phyloP scores from a whole-genome alignment of 2,797 vertebrate species.

The Melopsittacus undulatus region DNA sequence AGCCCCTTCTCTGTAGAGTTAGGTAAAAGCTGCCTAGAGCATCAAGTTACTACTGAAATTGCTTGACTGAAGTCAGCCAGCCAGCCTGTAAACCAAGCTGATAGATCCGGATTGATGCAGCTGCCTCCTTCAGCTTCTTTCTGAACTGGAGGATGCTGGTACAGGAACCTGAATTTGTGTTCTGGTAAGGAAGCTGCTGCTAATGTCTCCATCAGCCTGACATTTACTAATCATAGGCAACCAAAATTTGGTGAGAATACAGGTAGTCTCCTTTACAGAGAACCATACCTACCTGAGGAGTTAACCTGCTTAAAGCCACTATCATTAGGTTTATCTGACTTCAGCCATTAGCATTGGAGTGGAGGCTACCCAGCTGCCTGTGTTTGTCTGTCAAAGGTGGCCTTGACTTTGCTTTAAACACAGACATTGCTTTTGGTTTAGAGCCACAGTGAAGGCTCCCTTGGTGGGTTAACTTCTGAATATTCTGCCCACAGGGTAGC shows the following conservation, averaged over 20 bases:
- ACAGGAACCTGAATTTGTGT: neutral
- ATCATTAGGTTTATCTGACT: neutral
- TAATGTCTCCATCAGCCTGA: neutral
- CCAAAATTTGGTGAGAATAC: neutral
- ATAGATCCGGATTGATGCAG: neutral
- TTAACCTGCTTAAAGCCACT: neutral
- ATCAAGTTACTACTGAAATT: neutral
- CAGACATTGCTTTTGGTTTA: neutral
- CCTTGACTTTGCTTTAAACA: neutral
- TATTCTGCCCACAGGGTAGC: neutral
- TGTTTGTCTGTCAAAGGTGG: neutral
- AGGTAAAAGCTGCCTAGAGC: neutral
- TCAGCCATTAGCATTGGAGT: neutral
- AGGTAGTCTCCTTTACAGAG: neutral
- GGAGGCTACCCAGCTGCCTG: neutral
- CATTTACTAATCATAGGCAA: neutral
- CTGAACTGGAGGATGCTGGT: neutral
- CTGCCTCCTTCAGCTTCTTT: neutral
- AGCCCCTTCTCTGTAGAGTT: neutral
- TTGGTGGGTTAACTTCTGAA: neutral
- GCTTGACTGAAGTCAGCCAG: neutral
- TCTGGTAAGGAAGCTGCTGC: conserved; percentile 4
- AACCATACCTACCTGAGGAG: neutral
- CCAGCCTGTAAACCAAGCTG: neutral
- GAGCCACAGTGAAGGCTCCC: neutral